Base-by-base conservation (phyloP, 2,113 vertebrate genomes). In the Nerophis ophidion region DNA sequence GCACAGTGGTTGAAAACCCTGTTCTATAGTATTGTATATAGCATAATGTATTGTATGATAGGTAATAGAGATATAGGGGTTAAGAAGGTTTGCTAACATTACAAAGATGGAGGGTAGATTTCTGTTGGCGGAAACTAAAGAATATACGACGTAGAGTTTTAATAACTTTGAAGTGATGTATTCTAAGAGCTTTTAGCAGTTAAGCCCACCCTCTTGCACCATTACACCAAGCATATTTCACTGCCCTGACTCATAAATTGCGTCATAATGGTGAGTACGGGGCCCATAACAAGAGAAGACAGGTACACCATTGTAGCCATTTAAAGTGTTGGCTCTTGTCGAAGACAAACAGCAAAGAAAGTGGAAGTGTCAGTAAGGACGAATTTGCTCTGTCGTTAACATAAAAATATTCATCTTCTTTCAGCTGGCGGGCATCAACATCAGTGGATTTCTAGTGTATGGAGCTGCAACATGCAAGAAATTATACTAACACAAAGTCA, bases 141-240 rank as follows among this genome's bases (percentile, higher is more conserved):
- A 54, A 55, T 10, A 40, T 17, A 40, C 35, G 38, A 54, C 33
- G n/a, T 55, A 35, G 8, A 40, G 6, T 56, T 26, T 56, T 56
- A 17, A 40, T 56, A 56, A 17, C n/a, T 56, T 40, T 40, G 9
- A 12, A 7, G 53, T 56, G 53, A 56, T 42, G 53, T 38, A 56
- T 40, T 56, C 53, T 11, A 40, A 40, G 10, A 17, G 36, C 36
- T 42, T 42, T 19, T n/a, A 40, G 5, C 53, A 56, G 35, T 42
- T 17, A 10, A 26, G 8, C 11, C 53, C n/a, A 11, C 36, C 16
- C 10, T 56, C 53, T 42, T 42, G 34, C 12, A 40, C 14, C 35
- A 40, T 17, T 40, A 55, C 15, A n/a, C 36, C 16, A n/a, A 17
- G 35, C 36, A 19, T 40, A 56, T 42, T 56, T 56, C 53, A 17